Base-by-base conservation (phyloP, 2,888 invertebrate species). In the Prosapia bicincta region DNA sequence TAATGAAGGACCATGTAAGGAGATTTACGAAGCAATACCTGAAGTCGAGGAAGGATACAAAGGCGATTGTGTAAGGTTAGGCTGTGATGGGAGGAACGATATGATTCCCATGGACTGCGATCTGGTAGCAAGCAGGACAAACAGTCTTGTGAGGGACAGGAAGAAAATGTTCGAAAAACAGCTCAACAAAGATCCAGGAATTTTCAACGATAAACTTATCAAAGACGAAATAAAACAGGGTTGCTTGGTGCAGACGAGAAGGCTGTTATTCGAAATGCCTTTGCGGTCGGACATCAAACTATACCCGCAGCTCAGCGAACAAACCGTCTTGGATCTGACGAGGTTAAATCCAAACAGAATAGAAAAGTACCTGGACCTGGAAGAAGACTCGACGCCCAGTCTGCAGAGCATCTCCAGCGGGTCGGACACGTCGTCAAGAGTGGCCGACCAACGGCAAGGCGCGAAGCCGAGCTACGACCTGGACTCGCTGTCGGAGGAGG, bases 401-500 rank as follows among this genome's bases (percentile, higher is more conserved):
- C 74, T 81, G 38, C 80, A 81, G 76, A 82, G 82, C 75, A 81
- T 82, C 54, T 82, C 82, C 25, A 81, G 80, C 20, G 80, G 81
- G 9, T 78, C 82, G 74, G 80, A 80, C 68, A 78, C 78, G n/a
- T 80, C 79, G 81, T 86, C 84, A 86, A 87, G 79, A 87, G 87
- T 77, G 83, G 25, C 82, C 82, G 75, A 82, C 81, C 74, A 83
- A 81, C 74, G 81, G 81, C 6, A 54, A 54, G 38, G 71, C 26
- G 67, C 65, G 1, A 76, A 72, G 26, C 77, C 78, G 30, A 70
- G 83, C 28, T 78, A 80, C 75, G 81, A 83, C 71, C 77, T 82
- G 76, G 81, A 83, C 78, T 81, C 82, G n/a, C 66, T 82, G 32
- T 78, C 81, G 20, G 81, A 85, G 76, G 92, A 92, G 82, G 92